Evolutionary conservation across 2,888 invertebrate species (phyloP), one percentile per base, ranked within the genome.

Genomic region (Stenodera caucasica): DNA sequence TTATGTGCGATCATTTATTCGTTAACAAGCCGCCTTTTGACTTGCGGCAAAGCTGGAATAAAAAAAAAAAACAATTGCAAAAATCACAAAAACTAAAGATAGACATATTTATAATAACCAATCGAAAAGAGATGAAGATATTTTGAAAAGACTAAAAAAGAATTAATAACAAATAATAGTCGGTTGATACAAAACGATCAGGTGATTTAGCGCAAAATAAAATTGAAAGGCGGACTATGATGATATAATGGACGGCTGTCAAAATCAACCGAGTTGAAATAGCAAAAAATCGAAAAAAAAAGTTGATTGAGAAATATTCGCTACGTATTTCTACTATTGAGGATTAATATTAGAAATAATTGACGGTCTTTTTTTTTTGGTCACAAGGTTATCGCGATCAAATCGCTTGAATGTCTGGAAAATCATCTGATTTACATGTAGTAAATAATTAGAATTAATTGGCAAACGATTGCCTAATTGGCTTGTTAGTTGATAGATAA

Each of bases 21-120:
- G 66, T 67, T 67, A 67, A 67, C 67, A 61, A 67, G 66, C 67
- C 67, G 67, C 66, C 65, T 67, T 67, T 53, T 57, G 45, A 55
- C 54, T 61, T 52, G 52, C 52, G 52, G 52, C 3, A 5, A 26
- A 5, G 26, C 3, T 26, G 26, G 26, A 26, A 26, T n/a, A n/a
- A n/a, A n/a, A n/a, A n/a, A n/a, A n/a, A n/a, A n/a, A n/a, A n/a
- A n/a, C n/a, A n/a, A n/a, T n/a, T n/a, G n/a, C n/a, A n/a, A n/a
- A n/a, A n/a, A n/a, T n/a, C n/a, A n/a, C n/a, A n/a, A n/a, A n/a
- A n/a, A n/a, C n/a, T n/a, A n/a, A n/a, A n/a, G n/a, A n/a, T n/a
- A n/a, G n/a, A n/a, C n/a, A n/a, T n/a, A n/a, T n/a, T n/a, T n/a
- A n/a, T n/a, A n/a, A n/a, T n/a, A n/a, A n/a, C n/a, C n/a, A n/a